Evolutionary conservation across 2,888 invertebrate genomes (phyloP).

Genomic region (Halocaridina rubra): DNA sequence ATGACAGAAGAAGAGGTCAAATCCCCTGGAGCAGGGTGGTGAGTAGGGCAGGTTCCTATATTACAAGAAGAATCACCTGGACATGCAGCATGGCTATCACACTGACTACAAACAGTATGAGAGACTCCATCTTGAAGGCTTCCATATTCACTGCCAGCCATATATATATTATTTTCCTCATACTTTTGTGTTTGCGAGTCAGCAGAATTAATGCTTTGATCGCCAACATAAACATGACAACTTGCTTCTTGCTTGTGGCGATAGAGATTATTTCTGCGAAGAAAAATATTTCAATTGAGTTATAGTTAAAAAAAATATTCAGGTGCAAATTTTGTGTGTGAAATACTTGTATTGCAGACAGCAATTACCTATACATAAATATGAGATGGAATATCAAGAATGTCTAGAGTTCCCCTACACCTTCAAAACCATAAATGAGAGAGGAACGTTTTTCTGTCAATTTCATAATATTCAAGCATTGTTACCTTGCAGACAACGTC

Average conservation of each 20-base stretch:
- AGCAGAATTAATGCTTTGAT: too few relatives aligned
- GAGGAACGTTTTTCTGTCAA: too few relatives aligned
- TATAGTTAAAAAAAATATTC: too few relatives aligned
- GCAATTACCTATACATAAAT: too few relatives aligned
- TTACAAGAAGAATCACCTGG: background rate
- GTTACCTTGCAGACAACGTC: conserved; percentile 44
- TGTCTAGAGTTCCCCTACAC: too few relatives aligned
- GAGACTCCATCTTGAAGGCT: background rate
- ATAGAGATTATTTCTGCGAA: conserved; percentile 37
- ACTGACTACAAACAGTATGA: background rate
- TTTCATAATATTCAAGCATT: too few relatives aligned
- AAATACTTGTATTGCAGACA: too few relatives aligned
- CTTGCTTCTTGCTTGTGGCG: conserved; percentile 49
- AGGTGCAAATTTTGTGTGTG: too few relatives aligned
- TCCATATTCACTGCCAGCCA: background rate
- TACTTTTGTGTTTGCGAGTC: background rate
- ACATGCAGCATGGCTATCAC: background rate
- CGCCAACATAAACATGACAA: background rate
- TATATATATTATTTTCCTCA: background rate
- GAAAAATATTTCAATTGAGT: background rate
- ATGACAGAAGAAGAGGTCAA: background rate
- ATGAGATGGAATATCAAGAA: too few relatives aligned
- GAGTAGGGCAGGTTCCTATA: background rate
- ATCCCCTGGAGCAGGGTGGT: background rate
- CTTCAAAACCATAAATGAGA: too few relatives aligned